Percentiles rank a stretch among this genome's conserved stretches.
Conservation (phyloP, 2,113 vertebrate species). For the Typhlomys cinereus region DNA sequence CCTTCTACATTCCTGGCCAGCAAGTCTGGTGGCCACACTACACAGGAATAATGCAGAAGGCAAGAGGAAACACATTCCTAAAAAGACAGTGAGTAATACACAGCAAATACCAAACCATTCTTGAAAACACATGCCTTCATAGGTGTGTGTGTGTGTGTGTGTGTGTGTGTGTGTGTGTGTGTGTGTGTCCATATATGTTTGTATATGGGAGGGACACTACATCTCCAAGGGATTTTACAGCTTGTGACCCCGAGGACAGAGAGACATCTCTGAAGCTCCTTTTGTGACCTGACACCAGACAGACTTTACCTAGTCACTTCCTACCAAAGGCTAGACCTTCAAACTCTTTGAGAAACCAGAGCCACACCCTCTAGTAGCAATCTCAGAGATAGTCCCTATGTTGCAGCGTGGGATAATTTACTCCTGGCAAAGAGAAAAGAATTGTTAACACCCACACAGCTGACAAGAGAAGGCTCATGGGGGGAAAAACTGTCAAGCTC, state of each 20-base stretch:
- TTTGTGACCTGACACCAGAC: neutral
- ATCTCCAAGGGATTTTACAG: constrained; percentile 6
- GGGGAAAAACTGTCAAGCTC: constrained; percentile 53
- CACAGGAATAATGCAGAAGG: neutral
- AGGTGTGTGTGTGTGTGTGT: too few relatives aligned
- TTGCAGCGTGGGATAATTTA: constrained; percentile 54
- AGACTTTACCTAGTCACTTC: constrained; percentile 4
- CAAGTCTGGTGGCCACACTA: neutral
- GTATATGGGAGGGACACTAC: neutral
- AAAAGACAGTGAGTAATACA: neutral
- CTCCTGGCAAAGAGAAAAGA: constrained; percentile 62
- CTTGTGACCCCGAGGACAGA: neutral
- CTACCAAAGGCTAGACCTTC: constrained; percentile 9
- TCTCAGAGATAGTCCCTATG: neutral
- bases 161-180: too few relatives aligned
- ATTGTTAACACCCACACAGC: constrained; percentile 57
- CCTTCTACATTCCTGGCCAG: neutral
- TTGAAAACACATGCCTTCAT: neutral
- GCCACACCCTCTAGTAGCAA: neutral
- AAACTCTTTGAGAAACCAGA: constrained; percentile 37
- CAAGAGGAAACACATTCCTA: neutral
- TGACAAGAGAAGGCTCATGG: constrained; percentile 55
- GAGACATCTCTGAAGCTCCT: neutral
- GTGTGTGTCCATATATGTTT: too few relatives aligned
- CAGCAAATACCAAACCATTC: neutral